Conservation (phyloP, 2,888 invertebrate species). For the Ochropacha duplaris region DNA sequence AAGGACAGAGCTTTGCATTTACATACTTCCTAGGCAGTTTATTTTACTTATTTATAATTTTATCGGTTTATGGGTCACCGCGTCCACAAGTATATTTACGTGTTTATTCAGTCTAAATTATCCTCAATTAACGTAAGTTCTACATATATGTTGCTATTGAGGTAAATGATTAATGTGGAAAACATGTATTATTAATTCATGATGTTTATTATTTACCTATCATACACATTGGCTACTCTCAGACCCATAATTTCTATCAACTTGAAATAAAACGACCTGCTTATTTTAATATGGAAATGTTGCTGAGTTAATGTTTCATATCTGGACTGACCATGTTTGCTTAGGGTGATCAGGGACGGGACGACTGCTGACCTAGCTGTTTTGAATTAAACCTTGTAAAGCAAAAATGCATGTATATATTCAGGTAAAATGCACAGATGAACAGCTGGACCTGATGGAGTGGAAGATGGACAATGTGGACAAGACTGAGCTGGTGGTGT, state of each 20-base stretch:
- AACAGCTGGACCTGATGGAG: slow-evolving; percentile 87
- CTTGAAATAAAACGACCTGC: too few species aligned
- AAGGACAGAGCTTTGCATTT: slow-evolving; percentile 4
- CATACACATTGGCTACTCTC: too few species aligned
- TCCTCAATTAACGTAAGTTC: not conserved
- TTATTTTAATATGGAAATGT: too few species aligned
- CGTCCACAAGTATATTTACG: not conserved
- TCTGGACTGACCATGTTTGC: too few species aligned
- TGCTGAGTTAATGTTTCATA: too few species aligned
- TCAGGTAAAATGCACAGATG: slow-evolving; percentile 89
- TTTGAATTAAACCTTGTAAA: not conserved
- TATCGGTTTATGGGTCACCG: not conserved
- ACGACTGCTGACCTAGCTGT: not conserved
- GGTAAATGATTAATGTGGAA: too few species aligned
- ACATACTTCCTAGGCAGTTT: not conserved
- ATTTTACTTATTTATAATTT: not conserved
- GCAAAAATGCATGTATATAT: not conserved
- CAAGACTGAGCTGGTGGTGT: slow-evolving; percentile 84
- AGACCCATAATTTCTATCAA: too few species aligned
- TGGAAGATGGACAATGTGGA: slow-evolving; percentile 89
- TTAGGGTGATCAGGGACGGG: too few species aligned
- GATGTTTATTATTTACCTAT: too few species aligned
- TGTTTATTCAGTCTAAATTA: not conserved
- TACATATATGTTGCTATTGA: not conserved
- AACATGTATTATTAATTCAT: not conserved